Conservation (phyloP, 2,888 invertebrate species). For the Pheosia gnoma region DNA sequence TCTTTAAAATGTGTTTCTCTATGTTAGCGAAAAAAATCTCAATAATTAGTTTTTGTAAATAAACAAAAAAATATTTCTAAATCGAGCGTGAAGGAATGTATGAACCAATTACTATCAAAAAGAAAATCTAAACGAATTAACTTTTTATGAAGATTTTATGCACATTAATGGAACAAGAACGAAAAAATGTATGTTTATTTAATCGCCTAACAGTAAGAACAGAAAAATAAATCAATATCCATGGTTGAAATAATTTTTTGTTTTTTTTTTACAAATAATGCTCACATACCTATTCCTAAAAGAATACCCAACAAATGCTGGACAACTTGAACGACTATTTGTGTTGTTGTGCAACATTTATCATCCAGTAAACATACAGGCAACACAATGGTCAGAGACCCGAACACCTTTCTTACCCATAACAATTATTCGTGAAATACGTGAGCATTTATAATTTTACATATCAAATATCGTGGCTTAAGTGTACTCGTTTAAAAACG, state of each 20-base stretch:
- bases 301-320: neutral
- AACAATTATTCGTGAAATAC: slow-evolving; percentile 27
- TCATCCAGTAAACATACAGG: neutral
- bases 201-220: no score
- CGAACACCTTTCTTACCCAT: slow-evolving; percentile 3
- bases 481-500: slow-evolving; percentile 39
- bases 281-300: neutral
- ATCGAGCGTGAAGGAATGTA: slow-evolving; percentile 36
- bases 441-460: slow-evolving; percentile 31
- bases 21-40: no score
- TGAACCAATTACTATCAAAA: slow-evolving; percentile 22
- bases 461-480: slow-evolving; percentile 40
- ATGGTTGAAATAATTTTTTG: neutral
- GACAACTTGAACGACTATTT: neutral
- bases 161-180: no score
- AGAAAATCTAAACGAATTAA: slow-evolving; percentile 25
- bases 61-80: slow-evolving; percentile 25
- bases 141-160: slow-evolving; percentile 9
- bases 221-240: neutral
- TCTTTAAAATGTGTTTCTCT: no score
- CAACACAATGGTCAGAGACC: neutral
- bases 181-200: no score
- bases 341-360: neutral
- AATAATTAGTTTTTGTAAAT: slow-evolving; percentile 30
- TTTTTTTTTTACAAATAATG: neutral